Conservation (phyloP, 2,797 vertebrate species). For the Carcharodon carcharias region DNA sequence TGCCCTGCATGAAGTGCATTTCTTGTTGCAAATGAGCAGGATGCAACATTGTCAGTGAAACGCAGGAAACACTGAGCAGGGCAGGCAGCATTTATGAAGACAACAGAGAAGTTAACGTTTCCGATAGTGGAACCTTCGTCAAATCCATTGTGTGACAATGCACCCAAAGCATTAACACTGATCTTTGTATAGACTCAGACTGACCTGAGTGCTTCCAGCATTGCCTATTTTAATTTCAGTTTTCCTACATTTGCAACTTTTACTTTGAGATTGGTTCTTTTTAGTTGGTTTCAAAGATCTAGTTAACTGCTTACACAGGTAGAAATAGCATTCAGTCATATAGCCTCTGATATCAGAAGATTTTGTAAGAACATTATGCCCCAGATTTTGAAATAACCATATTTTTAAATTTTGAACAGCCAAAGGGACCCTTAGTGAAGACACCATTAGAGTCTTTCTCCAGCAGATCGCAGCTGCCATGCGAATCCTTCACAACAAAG, state of each 20-base stretch:
- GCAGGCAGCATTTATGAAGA: not conserved
- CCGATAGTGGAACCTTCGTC: not conserved
- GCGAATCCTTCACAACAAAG: conserved; percentile 86
- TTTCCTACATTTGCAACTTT: not conserved
- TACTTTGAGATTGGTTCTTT: not conserved
- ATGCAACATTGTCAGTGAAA: not conserved
- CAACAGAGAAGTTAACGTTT: not conserved
- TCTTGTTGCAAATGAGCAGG: not conserved
- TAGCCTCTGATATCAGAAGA: not conserved
- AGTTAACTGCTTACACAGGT: not conserved
- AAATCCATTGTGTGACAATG: not conserved
- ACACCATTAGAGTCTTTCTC: conserved; percentile 86
- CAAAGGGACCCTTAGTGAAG: conserved; percentile 89
- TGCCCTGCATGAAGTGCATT: not conserved
- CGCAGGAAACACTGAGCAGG: not conserved
- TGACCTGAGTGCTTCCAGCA: not conserved
- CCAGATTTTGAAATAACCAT: not conserved
- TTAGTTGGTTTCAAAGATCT: not conserved
- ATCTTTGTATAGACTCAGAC: not conserved
- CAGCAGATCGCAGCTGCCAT: conserved; percentile 95
- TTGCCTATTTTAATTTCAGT: not conserved
- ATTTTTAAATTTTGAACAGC: conserved; percentile 55
- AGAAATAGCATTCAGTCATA: not conserved
- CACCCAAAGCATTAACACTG: not conserved
- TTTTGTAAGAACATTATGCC: not conserved